Conservation (phyloP, 2,888 invertebrate genomes). For the Cosmorhoe ocellata region DNA sequence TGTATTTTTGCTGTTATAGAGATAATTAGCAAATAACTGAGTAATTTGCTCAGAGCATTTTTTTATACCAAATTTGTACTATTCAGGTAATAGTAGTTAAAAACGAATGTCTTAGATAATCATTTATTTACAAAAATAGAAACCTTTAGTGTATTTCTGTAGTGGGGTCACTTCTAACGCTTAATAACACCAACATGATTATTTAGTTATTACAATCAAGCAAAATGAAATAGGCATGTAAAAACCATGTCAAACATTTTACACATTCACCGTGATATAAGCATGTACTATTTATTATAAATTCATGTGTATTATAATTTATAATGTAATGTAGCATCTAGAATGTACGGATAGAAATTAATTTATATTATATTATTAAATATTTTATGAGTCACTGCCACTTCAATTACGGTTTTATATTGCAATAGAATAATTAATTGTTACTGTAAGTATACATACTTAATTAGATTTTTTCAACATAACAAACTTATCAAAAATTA, state of each 20-base stretch:
- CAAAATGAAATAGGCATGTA: constrained; percentile 22
- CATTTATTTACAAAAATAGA: constrained; percentile 80
- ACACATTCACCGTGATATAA: neutral
- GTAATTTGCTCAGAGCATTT: constrained; percentile 51
- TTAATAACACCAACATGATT: constrained; percentile 66
- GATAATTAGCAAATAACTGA: constrained; percentile 30
- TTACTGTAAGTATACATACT: constrained; percentile 10
- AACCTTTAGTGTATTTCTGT: constrained; percentile 56
- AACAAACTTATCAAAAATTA: constrained; percentile 39
- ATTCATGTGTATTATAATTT: constrained; percentile 10
- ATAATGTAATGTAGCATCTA: constrained; percentile 1
- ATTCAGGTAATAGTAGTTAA: constrained; percentile 26
- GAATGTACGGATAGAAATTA: constrained; percentile 6
- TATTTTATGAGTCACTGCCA: constrained; percentile 44
- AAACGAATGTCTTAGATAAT: constrained; percentile 45
- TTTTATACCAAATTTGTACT: constrained; percentile 20
- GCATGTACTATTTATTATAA: constrained; percentile 11
- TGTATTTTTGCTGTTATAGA: constrained; percentile 20
- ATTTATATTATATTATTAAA: constrained; percentile 11
- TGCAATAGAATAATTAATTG: constrained; percentile 24
- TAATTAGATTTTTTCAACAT: constrained; percentile 32
- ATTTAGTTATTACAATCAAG: constrained; percentile 32
- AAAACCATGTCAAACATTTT: constrained; percentile 16
- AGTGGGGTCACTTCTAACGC: constrained; percentile 49
- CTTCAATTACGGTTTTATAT: constrained; percentile 25